These are phyloP conservation scores for Burhinus bistriatus DNA, from an alignment of 2,113 vertebrate genomes.

Conservation along the genomic window DNA sequence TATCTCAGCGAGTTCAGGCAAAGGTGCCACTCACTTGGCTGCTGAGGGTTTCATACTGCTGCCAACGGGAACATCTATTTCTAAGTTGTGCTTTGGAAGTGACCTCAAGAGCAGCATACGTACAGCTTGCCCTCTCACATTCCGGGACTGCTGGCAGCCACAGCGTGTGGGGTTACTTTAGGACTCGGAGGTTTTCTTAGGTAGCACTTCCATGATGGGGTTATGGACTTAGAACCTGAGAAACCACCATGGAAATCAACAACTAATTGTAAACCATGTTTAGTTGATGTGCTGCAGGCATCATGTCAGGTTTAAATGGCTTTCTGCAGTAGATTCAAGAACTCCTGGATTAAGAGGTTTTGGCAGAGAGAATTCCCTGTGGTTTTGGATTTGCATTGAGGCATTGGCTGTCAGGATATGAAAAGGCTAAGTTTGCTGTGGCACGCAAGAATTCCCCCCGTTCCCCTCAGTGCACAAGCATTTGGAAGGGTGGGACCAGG, in stretches of 20 bases:
- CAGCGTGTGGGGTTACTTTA: neutral
- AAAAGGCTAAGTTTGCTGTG: neutral
- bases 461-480: neutral
- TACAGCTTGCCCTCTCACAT: neutral
- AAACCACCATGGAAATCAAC: neutral
- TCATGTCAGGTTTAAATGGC: neutral
- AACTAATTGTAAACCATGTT: neutral
- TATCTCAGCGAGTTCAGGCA: neutral
- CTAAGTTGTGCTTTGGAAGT: neutral
- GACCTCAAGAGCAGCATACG: neutral
- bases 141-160: neutral
- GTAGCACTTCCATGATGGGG: neutral
- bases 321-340: neutral
- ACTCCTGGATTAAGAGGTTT: neutral
- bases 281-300: neutral
- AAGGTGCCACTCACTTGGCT: neutral
- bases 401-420: neutral
- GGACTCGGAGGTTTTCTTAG: neutral
- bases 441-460: neutral
- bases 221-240: neutral
- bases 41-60: neutral
- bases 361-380: neutral
- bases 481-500: neutral
- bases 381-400: neutral
- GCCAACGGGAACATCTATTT: neutral